Conservation (phyloP, 2,888 invertebrate species). For the Halocaridina rubra region DNA sequence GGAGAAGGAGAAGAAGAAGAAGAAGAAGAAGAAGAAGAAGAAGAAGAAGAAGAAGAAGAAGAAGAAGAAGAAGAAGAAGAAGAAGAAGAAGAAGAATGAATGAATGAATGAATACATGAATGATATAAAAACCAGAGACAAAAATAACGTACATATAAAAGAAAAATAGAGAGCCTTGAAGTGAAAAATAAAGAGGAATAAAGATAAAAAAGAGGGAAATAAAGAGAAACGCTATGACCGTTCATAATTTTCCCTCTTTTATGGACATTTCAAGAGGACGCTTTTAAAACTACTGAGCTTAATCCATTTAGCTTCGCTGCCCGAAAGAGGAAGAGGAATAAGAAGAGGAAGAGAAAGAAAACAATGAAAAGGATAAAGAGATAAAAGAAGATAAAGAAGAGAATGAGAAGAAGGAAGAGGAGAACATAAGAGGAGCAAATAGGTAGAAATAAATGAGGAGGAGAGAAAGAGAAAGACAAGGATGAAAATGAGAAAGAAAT, state of each 20-base stretch:
- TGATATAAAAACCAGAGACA: no score
- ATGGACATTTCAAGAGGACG: background rate
- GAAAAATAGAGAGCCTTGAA: no score
- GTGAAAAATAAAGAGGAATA: constrained; percentile 12
- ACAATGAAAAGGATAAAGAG: no score
- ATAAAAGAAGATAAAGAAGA: background rate
- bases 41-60: background rate
- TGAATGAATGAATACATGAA: background rate
- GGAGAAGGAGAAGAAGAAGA: background rate
- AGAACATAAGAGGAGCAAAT: no score
- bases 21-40: background rate
- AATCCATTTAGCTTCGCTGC: background rate
- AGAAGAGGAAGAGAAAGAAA: no score
- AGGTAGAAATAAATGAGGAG: constrained; percentile 2
- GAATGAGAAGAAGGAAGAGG: background rate
- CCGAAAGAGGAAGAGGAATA: no score
- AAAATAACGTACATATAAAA: no score
- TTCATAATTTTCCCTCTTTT: background rate
- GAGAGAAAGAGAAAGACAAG: background rate
- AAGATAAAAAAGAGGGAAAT: constrained; percentile 22
- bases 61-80: background rate
- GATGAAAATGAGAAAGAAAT: background rate
- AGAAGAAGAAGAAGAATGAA: background rate
- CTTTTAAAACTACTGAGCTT: background rate
- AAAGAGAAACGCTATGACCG: constrained; percentile 12